These are phyloP conservation scores for Teleopsis dalmanni DNA, from an alignment of 1,140 invertebrate species.

Conservation along the genomic window DNA sequence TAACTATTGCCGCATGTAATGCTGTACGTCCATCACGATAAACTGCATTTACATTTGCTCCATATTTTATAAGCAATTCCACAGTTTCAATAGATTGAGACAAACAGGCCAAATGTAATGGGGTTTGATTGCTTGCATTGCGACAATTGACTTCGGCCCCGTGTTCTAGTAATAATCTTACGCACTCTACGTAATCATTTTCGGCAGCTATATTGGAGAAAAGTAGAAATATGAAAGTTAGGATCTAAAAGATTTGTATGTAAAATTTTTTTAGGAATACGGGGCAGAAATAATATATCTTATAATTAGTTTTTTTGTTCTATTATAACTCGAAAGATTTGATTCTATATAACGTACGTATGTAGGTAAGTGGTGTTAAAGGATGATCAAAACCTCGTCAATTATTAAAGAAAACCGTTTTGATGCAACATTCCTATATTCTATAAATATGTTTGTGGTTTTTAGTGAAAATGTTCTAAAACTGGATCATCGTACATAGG, in stretches of 20 bases:
- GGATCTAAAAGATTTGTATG: background rate
- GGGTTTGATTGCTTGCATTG: conserved; percentile 66
- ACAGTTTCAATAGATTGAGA: conserved; percentile 66
- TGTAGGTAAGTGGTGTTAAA: no score
- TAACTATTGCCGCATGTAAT: conserved; percentile 70
- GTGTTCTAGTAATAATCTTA: conserved; percentile 60
- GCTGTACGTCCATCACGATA: conserved; percentile 67
- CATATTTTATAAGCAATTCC: conserved; percentile 55
- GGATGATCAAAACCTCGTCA: no score
- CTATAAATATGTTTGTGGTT: no score
- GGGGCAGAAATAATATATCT: no score
- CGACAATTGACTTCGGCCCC: conserved; percentile 59
- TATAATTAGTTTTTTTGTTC: no score
- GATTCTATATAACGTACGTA: no score
- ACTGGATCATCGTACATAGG: no score
- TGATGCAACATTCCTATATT: no score
- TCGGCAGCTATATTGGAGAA: conserved; percentile 62
- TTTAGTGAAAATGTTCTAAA: no score
- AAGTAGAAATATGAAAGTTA: background rate
- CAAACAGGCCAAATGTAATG: conserved; percentile 69
- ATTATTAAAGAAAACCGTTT: no score
- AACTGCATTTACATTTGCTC: conserved; percentile 54
- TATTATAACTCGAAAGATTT: no score
- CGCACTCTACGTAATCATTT: conserved; percentile 67
- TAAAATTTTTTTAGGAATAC: background rate